Base-by-base conservation (phyloP, 2,888 invertebrate genomes). In the Zhengitettix transpicula region DNA sequence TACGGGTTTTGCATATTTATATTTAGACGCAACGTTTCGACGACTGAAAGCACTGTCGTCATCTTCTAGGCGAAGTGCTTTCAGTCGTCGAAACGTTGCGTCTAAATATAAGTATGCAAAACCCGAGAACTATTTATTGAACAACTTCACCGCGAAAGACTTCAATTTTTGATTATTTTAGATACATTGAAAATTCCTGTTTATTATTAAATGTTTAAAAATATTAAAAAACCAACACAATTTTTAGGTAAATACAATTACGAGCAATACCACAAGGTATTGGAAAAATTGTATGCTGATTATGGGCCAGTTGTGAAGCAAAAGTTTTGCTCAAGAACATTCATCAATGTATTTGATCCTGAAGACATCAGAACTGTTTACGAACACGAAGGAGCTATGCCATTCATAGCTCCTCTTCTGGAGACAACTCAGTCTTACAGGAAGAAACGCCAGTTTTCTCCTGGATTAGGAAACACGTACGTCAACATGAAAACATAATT, bases 381-480 rank as follows among this genome's bases (percentile, higher is more conserved):
- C 64, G 69, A 69, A 60, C 68, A 69, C 53, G 78, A 78, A 65
- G 77, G 75, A n/a, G 75, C 73, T 63, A 71, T 66, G 47, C 79
- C 79, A 1, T 66, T 71, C 63, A 73, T 78, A 14, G 72, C 72
- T 9, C 79, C 79, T 1, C 69, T 79, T 2, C 72, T 77, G 65
- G 76, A 77, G 64, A 75, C 77, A 0, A 71, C 74, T 3, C 72
- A 75, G 66, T 63, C 73, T 40, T 79, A 78, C 65, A 66, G 78
- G 55, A 65, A 74, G 60, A 68, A 74, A 64, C 68, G 71, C n/a
- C 69, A 74, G 40, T 67, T 76, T 64, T 75, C 77, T 41, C 73
- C 72, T 3, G 79, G 79, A 10, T 69, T 79, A 11, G 79, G 79
- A 42, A 77, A 78, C 67, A 73, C 74, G 78, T 78, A 66, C 68